phyloP scores from a whole-genome alignment of 53 echinoderm and acorn worm species.

The Echinarachnius parma region DNA sequence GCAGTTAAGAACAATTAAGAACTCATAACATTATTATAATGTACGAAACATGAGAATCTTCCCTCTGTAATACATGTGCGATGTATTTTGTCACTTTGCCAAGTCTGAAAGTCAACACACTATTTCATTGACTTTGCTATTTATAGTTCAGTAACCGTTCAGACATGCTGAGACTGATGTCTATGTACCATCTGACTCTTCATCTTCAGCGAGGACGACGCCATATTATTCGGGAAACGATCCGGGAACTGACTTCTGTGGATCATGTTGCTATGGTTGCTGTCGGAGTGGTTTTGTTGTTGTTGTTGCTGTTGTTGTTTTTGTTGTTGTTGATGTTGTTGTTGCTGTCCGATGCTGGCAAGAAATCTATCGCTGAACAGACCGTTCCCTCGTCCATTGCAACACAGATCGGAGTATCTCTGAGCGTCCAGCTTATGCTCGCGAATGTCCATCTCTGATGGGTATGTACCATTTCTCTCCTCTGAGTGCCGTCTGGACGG shows the following conservation, averaged over 20 bases:
- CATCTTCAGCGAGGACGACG: constrained; percentile 17
- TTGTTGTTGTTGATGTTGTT: neutral
- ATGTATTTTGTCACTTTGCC: no score
- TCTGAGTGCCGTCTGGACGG: constrained; percentile 1
- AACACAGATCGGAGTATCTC: neutral
- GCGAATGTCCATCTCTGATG: neutral
- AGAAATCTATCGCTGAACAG: constrained; percentile 13
- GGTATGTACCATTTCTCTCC: neutral
- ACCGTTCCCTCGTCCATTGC: neutral
- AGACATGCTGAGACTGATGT: constrained; percentile 27
- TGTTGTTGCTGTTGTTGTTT: neutral
- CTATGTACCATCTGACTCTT: constrained; percentile 43
- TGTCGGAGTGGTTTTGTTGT: no score
- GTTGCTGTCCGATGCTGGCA: neutral
- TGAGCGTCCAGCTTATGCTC: neutral
- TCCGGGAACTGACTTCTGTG: no score
- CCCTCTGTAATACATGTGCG: no score
- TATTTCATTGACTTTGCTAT: no score
- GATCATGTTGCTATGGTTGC: no score
- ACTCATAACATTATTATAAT: no score
- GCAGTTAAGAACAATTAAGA: no score
- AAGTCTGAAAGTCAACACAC: no score
- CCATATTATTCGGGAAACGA: neutral
- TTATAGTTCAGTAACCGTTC: no score
- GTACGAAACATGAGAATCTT: no score